phyloP scores from a whole-genome alignment of 2,888 invertebrate genomes.

The Diadegma fenestrale region DNA sequence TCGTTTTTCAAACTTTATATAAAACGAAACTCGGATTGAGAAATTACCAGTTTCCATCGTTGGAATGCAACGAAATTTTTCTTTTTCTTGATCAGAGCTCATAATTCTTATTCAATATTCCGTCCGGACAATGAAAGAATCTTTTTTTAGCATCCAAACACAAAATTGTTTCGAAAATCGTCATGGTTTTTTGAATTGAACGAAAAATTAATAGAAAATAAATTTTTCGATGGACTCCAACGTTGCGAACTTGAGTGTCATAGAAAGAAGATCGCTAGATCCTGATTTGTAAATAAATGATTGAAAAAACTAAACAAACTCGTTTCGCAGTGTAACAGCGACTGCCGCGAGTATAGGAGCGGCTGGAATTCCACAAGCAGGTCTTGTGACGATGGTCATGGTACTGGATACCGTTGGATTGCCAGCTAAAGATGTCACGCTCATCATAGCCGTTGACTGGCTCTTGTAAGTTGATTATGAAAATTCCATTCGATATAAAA shows the following conservation, averaged over 20 bases:
- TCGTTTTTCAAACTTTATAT: no score
- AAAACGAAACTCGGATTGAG: not conserved
- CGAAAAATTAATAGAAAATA: no score
- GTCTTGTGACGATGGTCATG: constrained; percentile 98
- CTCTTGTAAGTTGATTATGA: constrained; percentile 89
- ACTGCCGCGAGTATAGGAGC: constrained; percentile 99
- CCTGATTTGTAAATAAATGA: not conserved
- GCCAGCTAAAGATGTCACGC: constrained; percentile 94
- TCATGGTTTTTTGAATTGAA: no score
- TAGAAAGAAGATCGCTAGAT: no score
- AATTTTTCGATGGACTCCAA: no score
- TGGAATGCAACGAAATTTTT: no score
- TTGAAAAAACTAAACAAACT: not conserved
- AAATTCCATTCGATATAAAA: not conserved
- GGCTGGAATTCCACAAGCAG: constrained; percentile 98
- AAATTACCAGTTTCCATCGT: not conserved
- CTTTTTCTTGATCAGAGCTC: no score
- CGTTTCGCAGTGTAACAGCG: constrained; percentile 92
- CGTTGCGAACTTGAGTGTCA: no score
- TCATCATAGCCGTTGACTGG: constrained; percentile 97
- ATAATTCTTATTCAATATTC: no score
- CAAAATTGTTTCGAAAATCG: no score
- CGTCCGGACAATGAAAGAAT: no score
- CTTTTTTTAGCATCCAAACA: no score
- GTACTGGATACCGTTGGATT: constrained; percentile 95